Conservation (phyloP, 2,888 invertebrate genomes). For the Conops quadrifasciatus region DNA sequence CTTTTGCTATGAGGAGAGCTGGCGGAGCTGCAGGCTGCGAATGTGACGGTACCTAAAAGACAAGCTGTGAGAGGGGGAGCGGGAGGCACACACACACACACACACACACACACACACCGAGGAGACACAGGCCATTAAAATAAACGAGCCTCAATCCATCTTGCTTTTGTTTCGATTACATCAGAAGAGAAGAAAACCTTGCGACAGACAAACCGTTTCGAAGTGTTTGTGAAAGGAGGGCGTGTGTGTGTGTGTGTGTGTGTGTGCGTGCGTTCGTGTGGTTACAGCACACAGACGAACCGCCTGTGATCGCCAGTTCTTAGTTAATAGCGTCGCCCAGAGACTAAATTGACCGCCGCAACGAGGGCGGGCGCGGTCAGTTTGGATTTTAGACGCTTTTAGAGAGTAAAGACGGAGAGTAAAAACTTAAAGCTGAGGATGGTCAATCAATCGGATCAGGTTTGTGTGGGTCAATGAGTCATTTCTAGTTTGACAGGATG, state of each 20-base stretch:
- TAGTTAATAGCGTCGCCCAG: not conserved
- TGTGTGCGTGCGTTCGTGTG: not conserved
- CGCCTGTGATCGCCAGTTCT: not conserved
- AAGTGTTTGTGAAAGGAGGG: not conserved
- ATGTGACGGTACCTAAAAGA: too few relatives aligned
- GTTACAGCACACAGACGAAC: not conserved
- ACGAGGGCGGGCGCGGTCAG: not conserved
- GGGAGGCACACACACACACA: too few relatives aligned
- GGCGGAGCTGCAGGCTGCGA: constrained; percentile 2
- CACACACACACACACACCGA: constrained; percentile 58
- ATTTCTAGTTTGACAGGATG: too few relatives aligned
- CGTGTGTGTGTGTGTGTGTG: constrained; percentile 3
- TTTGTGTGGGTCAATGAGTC: too few relatives aligned
- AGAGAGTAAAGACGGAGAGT: not conserved
- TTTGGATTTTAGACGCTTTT: not conserved
- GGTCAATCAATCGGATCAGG: too few relatives aligned
- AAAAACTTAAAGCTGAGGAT: too few relatives aligned
- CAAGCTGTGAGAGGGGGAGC: too few relatives aligned
- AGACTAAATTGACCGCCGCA: not conserved
- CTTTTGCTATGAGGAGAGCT: not conserved
- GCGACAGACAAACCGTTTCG: not conserved
- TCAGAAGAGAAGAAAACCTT: constrained; percentile 2
- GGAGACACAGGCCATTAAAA: constrained; percentile 60
- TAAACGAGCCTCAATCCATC: constrained; percentile 61
- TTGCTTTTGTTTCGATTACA: constrained; percentile 51